A percentile compares a stretch with the other conserved stretches of the same genome.
Conservation (phyloP, 2,113 vertebrate species). For the Zootoca vivipara region DNA sequence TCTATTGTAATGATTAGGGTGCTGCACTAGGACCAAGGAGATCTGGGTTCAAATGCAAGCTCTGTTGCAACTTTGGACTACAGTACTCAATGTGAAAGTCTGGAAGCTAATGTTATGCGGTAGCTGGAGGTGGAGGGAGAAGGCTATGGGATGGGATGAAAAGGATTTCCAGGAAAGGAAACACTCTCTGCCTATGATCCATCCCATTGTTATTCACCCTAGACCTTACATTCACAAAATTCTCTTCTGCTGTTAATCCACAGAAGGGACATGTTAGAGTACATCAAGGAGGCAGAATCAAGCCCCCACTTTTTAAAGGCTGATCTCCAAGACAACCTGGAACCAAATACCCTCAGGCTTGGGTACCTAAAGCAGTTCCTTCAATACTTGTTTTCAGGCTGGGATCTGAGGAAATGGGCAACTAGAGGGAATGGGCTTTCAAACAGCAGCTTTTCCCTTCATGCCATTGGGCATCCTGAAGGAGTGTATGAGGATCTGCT, state of each 20-base stretch:
- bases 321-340: neutral
- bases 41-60: neutral
- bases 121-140: neutral
- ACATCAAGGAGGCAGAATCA: neutral
- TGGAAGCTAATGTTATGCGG: neutral
- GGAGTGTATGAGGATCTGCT: neutral
- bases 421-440: neutral
- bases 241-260: neutral
- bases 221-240: neutral
- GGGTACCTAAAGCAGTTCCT: neutral
- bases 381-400: neutral
- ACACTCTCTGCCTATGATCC: neutral
- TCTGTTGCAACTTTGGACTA: neutral
- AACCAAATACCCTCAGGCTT: neutral
- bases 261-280: too few species aligned
- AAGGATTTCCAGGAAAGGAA: neutral
- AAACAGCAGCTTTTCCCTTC: neutral
- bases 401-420: neutral
- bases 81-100: neutral
- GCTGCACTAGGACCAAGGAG: neutral
- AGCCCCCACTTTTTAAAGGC: neutral
- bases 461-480: too few species aligned
- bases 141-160: neutral
- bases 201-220: neutral
- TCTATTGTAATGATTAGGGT: neutral